These are phyloP conservation scores for Anoplius nigerrimus DNA, from an alignment of 2,888 invertebrate genomes.

Conservation along the genomic window DNA sequence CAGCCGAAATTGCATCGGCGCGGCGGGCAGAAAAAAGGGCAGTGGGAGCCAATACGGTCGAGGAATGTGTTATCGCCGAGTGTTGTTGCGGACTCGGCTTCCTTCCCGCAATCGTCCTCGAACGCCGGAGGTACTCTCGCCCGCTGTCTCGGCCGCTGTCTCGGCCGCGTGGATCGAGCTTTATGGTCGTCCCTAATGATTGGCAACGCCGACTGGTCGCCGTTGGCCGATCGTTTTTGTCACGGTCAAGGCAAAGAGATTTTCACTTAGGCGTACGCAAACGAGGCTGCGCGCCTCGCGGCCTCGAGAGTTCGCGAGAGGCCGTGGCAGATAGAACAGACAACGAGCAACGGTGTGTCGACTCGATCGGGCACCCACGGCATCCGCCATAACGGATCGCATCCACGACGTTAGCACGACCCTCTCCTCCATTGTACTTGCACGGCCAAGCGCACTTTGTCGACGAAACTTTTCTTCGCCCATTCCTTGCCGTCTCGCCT, in stretches of 20 bases:
- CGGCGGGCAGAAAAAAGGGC: too few relatives aligned
- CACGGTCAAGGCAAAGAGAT: constrained; percentile 39
- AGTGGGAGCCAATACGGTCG: too few relatives aligned
- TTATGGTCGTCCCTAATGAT: constrained; percentile 56
- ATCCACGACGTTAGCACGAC: too few relatives aligned
- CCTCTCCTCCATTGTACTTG: too few relatives aligned
- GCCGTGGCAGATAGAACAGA: background rate
- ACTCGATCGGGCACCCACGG: constrained; percentile 13
- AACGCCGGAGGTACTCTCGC: constrained; percentile 28
- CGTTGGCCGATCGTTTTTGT: constrained; percentile 40
- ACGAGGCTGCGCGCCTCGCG: constrained; percentile 37
- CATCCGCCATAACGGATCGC: background rate
- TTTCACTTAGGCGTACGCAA: constrained; percentile 51
- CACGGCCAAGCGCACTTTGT: too few relatives aligned
- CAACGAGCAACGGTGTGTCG: constrained; percentile 17
- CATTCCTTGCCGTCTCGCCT: background rate
- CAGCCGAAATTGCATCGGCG: too few relatives aligned
- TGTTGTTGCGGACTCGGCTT: too few relatives aligned
- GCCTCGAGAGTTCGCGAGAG: constrained; percentile 8
- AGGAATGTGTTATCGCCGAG: too few relatives aligned
- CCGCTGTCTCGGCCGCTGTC: constrained; percentile 26
- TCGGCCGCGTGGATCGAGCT: constrained; percentile 50
- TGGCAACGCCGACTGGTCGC: constrained; percentile 45
- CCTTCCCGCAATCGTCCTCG: constrained; percentile 1
- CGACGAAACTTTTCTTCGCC: background rate